These are phyloP conservation scores for Eulemur macaco DNA, from an alignment of 2,113 vertebrate genomes.

Conservation along the genomic window DNA sequence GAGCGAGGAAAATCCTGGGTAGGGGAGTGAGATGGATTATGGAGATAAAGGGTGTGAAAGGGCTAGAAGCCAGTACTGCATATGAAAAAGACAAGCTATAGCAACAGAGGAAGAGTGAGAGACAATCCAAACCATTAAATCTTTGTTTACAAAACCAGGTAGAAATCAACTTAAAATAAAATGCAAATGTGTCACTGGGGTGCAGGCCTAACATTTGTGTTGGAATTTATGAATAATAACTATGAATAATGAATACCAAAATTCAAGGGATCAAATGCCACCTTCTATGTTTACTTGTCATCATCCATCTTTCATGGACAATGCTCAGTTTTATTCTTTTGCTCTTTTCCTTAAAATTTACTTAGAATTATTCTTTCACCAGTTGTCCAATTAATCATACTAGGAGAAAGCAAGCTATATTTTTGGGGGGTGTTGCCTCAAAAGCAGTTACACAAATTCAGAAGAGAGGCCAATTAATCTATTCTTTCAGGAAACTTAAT, in stretches of 20 bases:
- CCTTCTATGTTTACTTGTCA: conserved; percentile 81
- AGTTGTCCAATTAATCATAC: conserved; percentile 60
- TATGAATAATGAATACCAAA: conserved; percentile 86
- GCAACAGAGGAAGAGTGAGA: not conserved
- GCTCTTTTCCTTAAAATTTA: conserved; percentile 61
- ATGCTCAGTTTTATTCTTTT: conserved; percentile 77
- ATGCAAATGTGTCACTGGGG: conserved; percentile 84
- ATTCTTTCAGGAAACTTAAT: conserved; percentile 18
- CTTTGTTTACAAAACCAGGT: conserved; percentile 80
- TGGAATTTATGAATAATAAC: conserved; percentile 88
- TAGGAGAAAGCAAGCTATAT: not conserved
- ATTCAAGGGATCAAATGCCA: conserved; percentile 82
- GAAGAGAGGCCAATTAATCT: conserved; percentile 20
- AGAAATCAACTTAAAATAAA: conserved; percentile 83
- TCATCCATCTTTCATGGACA: conserved; percentile 80
- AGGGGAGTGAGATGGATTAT: conserved; percentile 34
- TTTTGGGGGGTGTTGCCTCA: conserved; percentile 12
- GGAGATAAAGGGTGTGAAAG: conserved; percentile 49
- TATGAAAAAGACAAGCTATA: conserved; percentile 65
- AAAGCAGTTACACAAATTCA: conserved; percentile 53
- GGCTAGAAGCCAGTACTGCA: conserved; percentile 38
- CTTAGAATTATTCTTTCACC: conserved; percentile 53
- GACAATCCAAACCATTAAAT: conserved; percentile 78
- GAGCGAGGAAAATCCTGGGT: not conserved
- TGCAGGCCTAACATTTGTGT: conserved; percentile 83